Evolutionary conservation across 2,888 invertebrate species (phyloP).

Genomic region (Ectemnius cavifrons): DNA sequence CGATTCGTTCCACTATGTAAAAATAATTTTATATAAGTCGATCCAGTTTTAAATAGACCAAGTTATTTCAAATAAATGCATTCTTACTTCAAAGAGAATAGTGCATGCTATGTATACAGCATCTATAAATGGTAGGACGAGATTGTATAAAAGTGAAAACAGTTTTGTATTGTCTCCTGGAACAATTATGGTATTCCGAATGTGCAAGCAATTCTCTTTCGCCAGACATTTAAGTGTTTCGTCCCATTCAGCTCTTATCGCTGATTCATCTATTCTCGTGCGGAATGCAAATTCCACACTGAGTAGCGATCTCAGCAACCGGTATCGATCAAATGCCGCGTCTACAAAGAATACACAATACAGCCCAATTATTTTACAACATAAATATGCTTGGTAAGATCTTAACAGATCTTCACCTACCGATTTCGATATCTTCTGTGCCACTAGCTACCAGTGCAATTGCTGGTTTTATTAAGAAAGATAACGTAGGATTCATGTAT

Average conservation of each 20-base stretch:
- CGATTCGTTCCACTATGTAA: slow-evolving; percentile 67
- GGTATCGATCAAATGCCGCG: slow-evolving; percentile 64
- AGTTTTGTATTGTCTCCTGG: slow-evolving; percentile 78
- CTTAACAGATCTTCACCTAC: slow-evolving; percentile 30
- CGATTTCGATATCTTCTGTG: slow-evolving; percentile 25
- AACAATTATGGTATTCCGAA: slow-evolving; percentile 64
- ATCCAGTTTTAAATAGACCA: slow-evolving; percentile 15
- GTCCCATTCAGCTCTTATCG: slow-evolving; percentile 67
- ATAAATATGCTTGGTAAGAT: slow-evolving; percentile 2
- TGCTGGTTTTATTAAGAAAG: slow-evolving; percentile 84
- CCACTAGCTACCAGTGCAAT: slow-evolving; percentile 68
- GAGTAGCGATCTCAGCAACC: slow-evolving; percentile 66
- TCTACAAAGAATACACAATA: slow-evolving; percentile 55
- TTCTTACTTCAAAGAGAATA: slow-evolving; percentile 79
- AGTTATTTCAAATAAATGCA: slow-evolving; percentile 24
- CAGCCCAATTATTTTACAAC: neutral
- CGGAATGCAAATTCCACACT: slow-evolving; percentile 71
- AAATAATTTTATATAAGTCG: slow-evolving; percentile 55
- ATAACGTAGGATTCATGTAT: slow-evolving; percentile 87
- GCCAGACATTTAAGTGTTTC: slow-evolving; percentile 58
- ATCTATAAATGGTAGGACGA: slow-evolving; percentile 83
- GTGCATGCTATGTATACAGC: slow-evolving; percentile 80
- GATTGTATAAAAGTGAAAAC: slow-evolving; percentile 81
- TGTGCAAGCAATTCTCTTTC: slow-evolving; percentile 59
- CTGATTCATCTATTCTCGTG: slow-evolving; percentile 53